Conservation (phyloP, 2,113 vertebrate species). For the Ellobius talpinus region DNA sequence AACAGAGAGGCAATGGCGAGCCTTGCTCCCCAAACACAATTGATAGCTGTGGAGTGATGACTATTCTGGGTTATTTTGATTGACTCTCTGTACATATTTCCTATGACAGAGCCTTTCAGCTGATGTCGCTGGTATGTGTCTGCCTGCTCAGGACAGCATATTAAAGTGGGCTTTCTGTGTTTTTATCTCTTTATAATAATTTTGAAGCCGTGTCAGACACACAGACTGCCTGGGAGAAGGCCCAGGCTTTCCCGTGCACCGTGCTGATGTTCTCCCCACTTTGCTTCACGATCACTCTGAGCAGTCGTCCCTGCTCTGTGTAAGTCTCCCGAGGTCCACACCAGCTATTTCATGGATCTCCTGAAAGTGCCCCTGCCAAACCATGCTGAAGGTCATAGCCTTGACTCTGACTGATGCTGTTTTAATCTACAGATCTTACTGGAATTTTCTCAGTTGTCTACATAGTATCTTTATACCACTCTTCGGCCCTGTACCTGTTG, state of each 20-base stretch:
- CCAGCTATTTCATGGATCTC: no score
- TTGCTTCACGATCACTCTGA: not conserved
- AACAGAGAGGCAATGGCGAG: not conserved
- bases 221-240: not conserved
- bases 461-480: not conserved
- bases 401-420: not conserved
- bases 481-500: not conserved
- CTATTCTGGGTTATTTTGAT: not conserved
- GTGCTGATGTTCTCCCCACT: not conserved
- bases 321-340: not conserved
- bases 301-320: not conserved
- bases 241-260: not conserved
- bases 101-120: not conserved
- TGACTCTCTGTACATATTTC: not conserved
- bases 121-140: not conserved
- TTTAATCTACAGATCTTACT: not conserved
- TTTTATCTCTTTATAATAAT: constrained; percentile 42
- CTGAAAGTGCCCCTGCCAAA: not conserved
- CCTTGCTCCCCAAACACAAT: not conserved
- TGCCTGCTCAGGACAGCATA: not conserved
- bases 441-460: not conserved
- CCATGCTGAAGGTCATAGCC: not conserved
- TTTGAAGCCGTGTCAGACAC: not conserved
- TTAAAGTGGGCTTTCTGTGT: not conserved
- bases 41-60: not conserved